These are phyloP conservation scores for Chrysotoxum bicinctum DNA, from an alignment of 2,888 invertebrate species.

Conservation along the genomic window DNA sequence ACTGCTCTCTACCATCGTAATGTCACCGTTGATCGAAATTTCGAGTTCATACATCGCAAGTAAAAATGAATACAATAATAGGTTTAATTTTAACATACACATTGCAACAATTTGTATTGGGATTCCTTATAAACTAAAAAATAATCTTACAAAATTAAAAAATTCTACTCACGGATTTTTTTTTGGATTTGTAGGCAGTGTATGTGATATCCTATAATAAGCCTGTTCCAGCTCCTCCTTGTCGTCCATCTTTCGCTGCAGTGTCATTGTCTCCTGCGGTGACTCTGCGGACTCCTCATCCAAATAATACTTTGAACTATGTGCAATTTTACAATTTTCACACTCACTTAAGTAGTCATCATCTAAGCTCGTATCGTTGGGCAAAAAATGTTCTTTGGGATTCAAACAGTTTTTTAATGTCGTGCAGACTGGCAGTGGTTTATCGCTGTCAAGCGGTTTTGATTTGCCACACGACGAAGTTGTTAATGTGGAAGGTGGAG, in stretches of 20 bases:
- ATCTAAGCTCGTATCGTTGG: constrained; percentile 82
- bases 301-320: constrained; percentile 86
- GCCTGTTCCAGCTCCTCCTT: constrained; percentile 81
- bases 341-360: constrained; percentile 92
- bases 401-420: constrained; percentile 82
- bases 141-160: no score
- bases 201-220: constrained; percentile 85
- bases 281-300: constrained; percentile 83
- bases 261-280: constrained; percentile 87
- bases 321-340: constrained; percentile 91
- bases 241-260: constrained; percentile 84
- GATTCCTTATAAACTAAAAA: no score
- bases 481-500: constrained; percentile 69
- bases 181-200: constrained; percentile 85
- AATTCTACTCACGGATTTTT: constrained; percentile 80
- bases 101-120: no score
- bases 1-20: no score
- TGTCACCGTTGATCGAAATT: no score
- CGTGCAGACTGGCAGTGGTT: constrained; percentile 81
- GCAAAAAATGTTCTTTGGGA: constrained; percentile 81
- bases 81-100: no score
- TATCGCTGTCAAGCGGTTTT: constrained; percentile 75
- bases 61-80: no score
- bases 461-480: constrained; percentile 78
- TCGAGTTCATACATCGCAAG: no score